phyloP scores from a whole-genome alignment of 1,140 invertebrate species.

The Parasteatoda tepidariorum region DNA sequence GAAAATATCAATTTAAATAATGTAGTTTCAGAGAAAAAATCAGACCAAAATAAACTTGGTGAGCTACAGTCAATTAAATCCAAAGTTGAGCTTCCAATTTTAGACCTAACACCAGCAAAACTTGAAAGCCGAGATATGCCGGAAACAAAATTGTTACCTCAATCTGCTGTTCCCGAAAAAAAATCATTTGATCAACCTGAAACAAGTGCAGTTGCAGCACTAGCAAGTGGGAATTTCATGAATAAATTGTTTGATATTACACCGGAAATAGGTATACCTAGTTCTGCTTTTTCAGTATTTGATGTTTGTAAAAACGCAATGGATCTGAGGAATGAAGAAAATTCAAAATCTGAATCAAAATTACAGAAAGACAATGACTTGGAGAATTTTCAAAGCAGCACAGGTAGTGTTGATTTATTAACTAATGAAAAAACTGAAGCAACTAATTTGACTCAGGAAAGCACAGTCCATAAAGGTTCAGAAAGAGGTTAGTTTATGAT shows the following conservation, averaged over 20 bases:
- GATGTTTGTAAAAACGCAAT: slow-evolving; percentile 51
- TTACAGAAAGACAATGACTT: background rate
- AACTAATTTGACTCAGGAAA: slow-evolving; percentile 14
- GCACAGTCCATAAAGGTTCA: background rate
- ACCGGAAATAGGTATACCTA: slow-evolving; percentile 4
- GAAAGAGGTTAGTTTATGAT: slow-evolving; percentile 29
- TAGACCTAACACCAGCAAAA: slow-evolving; percentile 3
- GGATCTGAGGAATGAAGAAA: slow-evolving; percentile 35
- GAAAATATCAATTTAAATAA: background rate
- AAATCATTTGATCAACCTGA: background rate
- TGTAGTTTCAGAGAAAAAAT: background rate
- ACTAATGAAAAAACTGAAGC: slow-evolving; percentile 15
- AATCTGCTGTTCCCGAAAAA: background rate
- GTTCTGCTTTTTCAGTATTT: slow-evolving; percentile 41
- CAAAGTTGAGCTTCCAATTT: slow-evolving; percentile 26
- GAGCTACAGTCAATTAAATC: background rate
- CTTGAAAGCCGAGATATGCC: background rate
- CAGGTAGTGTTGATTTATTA: background rate
- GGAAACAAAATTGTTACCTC: slow-evolving; percentile 25
- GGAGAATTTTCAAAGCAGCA: slow-evolving; percentile 3
- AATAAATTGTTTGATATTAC: slow-evolving; percentile 41
- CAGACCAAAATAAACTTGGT: background rate
- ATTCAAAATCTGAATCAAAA: background rate
- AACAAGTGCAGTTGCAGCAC: slow-evolving; percentile 22
- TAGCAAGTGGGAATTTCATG: slow-evolving; percentile 27